These are phyloP conservation scores for Piezodorus guildinii DNA, from an alignment of 1,140 invertebrate species.

Conservation along the genomic window DNA sequence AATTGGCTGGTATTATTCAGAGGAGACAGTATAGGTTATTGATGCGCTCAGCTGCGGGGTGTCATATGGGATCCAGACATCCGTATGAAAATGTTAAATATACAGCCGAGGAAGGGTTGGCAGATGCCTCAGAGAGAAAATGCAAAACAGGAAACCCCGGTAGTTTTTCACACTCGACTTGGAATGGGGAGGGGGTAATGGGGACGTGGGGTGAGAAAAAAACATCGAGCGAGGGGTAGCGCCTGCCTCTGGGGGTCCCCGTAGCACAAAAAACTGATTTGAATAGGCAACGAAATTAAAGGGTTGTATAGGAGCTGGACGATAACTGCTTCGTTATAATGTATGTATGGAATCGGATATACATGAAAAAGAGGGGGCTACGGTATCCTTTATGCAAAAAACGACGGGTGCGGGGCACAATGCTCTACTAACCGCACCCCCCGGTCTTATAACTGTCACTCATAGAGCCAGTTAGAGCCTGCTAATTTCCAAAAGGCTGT, in stretches of 20 bases:
- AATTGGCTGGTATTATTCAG: neutral
- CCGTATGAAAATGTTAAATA: constrained; percentile 29
- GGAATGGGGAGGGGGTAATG: constrained; percentile 8
- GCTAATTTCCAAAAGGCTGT: too few species aligned
- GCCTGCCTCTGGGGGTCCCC: constrained; percentile 7
- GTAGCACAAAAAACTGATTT: constrained; percentile 27
- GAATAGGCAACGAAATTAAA: constrained; percentile 28
- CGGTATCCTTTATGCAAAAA: constrained; percentile 19
- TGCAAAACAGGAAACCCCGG: constrained; percentile 28
- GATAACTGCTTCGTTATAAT: constrained; percentile 27
- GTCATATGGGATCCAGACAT: constrained; percentile 18
- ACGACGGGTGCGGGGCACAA: constrained; percentile 1
- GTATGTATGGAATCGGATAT: constrained; percentile 29
- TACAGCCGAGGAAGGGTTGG: constrained; percentile 25
- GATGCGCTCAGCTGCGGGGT: constrained; percentile 13
- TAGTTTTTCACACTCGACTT: constrained; percentile 26
- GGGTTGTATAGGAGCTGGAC: constrained; percentile 25
- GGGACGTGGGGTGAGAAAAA: constrained; percentile 11
- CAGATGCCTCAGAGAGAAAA: constrained; percentile 22
- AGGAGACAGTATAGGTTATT: neutral
- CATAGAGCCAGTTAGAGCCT: neutral
- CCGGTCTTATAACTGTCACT: constrained; percentile 13
- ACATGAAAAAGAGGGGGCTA: constrained; percentile 24
- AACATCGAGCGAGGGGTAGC: neutral
- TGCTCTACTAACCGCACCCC: constrained; percentile 16